Evolutionary conservation across 2,797 vertebrate genomes (phyloP).

Genomic region (Calcarius lapponicus): DNA sequence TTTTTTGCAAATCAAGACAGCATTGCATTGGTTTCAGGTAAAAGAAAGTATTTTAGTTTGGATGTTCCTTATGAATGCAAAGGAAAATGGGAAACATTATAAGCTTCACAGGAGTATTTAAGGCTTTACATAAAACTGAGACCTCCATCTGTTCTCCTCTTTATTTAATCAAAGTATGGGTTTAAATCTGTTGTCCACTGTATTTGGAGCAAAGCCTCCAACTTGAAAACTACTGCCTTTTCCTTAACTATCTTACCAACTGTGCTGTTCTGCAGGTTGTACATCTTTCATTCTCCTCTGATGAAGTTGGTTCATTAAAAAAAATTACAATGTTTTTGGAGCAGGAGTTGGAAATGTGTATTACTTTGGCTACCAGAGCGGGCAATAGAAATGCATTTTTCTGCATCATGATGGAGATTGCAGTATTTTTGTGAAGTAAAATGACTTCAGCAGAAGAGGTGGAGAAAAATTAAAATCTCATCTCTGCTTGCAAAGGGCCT

Average conservation of each 20-base stretch:
- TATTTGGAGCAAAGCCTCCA: not conserved
- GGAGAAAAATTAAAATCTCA: not conserved
- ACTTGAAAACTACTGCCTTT: not conserved
- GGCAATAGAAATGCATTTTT: not conserved
- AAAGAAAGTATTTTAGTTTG: not conserved
- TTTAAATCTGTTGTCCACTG: not conserved
- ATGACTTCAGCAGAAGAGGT: conserved; percentile 24
- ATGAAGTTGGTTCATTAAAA: not conserved
- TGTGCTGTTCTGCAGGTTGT: not conserved
- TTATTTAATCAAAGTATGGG: not conserved
- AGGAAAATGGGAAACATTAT: not conserved
- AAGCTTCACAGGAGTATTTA: not conserved
- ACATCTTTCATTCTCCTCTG: not conserved
- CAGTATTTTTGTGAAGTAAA: not conserved
- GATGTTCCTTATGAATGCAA: not conserved
- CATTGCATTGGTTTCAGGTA: not conserved
- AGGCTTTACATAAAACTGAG: not conserved
- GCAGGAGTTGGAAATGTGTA: not conserved
- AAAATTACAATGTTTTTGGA: not conserved
- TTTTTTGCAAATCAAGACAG: not conserved
- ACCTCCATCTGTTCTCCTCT: not conserved
- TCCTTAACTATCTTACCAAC: not conserved
- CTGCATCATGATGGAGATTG: not conserved
- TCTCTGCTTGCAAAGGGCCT: not conserved
- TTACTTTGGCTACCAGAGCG: not conserved